A percentile compares a stretch with the other conserved stretches of the same genome.
Conservation (phyloP, 2,797 vertebrate species). For the Stomatorhinus walkeri region DNA sequence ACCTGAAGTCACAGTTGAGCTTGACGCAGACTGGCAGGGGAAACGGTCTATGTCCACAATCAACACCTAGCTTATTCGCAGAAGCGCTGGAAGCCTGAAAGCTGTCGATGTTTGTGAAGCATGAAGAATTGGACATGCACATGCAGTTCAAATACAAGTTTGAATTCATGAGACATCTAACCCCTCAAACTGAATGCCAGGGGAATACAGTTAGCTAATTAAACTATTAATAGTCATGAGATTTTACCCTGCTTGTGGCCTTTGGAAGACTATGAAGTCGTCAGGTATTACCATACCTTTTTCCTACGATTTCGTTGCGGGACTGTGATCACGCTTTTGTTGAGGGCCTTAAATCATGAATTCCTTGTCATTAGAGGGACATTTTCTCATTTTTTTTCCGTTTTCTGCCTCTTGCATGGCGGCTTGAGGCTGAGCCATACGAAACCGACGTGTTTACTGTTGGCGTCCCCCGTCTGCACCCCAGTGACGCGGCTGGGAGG, state of each 20-base stretch:
- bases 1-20: constrained; percentile 33
- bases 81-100: constrained; percentile 34
- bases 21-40: constrained; percentile 24
- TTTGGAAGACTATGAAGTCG: constrained; percentile 20
- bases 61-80: constrained; percentile 27
- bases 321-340: not conserved
- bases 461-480: not conserved
- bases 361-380: not conserved
- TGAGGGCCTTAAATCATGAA: constrained; percentile 7
- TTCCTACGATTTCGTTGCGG: not conserved
- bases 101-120: not conserved
- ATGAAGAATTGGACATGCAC: constrained; percentile 2
- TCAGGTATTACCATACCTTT: constrained; percentile 19
- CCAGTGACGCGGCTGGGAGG: not conserved
- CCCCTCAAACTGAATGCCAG: constrained; percentile 27
- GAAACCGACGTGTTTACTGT: not conserved
- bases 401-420: not conserved
- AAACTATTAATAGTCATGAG: constrained; percentile 25
- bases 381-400: not conserved
- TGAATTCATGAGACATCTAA: constrained; percentile 31
- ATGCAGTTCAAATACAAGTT: constrained; percentile 22
- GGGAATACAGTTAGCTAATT: constrained; percentile 25
- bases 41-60: constrained; percentile 20
- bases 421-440: not conserved
- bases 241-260: constrained; percentile 35